These are phyloP conservation scores for Epizoanthus illoricatus DNA, from an alignment of 92 coral and sea anemone species.

Conservation along the genomic window DNA sequence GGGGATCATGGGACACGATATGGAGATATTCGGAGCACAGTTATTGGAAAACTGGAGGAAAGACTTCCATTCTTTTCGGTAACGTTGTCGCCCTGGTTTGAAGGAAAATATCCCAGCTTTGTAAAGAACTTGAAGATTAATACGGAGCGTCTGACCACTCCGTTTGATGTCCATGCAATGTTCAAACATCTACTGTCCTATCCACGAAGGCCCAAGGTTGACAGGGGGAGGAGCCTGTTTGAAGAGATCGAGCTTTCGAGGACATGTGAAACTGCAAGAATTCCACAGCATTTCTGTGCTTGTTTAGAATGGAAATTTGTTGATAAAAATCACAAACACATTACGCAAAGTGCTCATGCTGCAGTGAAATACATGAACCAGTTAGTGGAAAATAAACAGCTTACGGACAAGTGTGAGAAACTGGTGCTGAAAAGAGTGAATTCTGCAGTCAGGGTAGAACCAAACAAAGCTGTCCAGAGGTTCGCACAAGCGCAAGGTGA, in stretches of 20 bases:
- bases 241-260: constrained; percentile 49
- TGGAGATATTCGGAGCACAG: constrained; percentile 57
- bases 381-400: constrained; percentile 18
- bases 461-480: constrained; percentile 4
- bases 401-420: constrained; percentile 44
- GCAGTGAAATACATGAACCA: constrained; percentile 27
- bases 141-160: constrained; percentile 50
- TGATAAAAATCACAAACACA: constrained; percentile 38
- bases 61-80: too few relatives aligned
- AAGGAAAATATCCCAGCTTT: constrained; percentile 43
- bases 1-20: constrained; percentile 72
- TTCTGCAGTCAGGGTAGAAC: constrained; percentile 46
- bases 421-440: constrained; percentile 39
- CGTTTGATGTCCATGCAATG: constrained; percentile 64
- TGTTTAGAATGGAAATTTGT: constrained; percentile 57
- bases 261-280: constrained; percentile 60
- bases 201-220: constrained; percentile 24
- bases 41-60: constrained; percentile 37
- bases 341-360: constrained; percentile 28
- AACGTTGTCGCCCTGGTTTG: not conserved
- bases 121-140: constrained; percentile 33
- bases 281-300: constrained; percentile 59
- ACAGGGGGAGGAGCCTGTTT: constrained; percentile 58
- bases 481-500: not conserved
- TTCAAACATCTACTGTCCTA: constrained; percentile 45